Evolutionary conservation across 2,797 vertebrate genomes (phyloP), one percentile per base, ranked within the genome.

Genomic region (Micropoecilia bifurca): DNA sequence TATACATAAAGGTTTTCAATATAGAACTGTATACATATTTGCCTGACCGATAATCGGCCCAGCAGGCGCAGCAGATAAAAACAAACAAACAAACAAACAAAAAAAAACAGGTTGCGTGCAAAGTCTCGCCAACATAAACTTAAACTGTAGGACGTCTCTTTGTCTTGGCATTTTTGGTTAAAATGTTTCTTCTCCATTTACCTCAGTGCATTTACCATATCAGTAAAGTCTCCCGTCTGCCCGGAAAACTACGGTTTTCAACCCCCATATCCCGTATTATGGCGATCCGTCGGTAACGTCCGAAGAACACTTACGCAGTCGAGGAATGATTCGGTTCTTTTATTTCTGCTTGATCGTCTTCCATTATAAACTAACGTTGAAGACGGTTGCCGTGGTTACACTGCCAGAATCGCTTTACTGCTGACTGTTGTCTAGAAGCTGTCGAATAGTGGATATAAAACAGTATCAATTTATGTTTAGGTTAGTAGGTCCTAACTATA

Each of bases 341-440:
- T 7, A 53, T 72, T 22, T 50, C 8, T 22, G 33, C 5, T n/a
- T 79, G 39, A 30, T 50, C 9, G 41, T 74, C 80, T 25, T 71
- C 55, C 77, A 78, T 59, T 87, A 20, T 73, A 47, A 25, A 47
- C 55, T 18, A 66, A 7, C 50, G 9, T 28, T 46, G 14, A 30
- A 59, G n/a, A 13, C n/a, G 14, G 81, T 89, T 85, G 59, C 86
- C 83, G 36, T 89, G 83, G 90, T 75, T 77, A 87, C 84, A 0
- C 28, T 3, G 61, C 18, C 50, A 75, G 30, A 55, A 50, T 30
- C 28, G 41, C 41, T 10, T 45, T 3, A 43, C 33, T 25, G 74
- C 48, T 22, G 48, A 22, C 18, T 45, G 6, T 25, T 50, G 3
- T 13, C 20, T 28, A 1, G 28, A 22, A 46, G 57, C 13, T 0